Percentiles rank a stretch among this genome's conserved stretches.
These are phyloP conservation scores for Beroe ovata DNA, from an alignment of 37 sponge, comb jelly and placozoan species.

Conservation along the genomic window DNA sequence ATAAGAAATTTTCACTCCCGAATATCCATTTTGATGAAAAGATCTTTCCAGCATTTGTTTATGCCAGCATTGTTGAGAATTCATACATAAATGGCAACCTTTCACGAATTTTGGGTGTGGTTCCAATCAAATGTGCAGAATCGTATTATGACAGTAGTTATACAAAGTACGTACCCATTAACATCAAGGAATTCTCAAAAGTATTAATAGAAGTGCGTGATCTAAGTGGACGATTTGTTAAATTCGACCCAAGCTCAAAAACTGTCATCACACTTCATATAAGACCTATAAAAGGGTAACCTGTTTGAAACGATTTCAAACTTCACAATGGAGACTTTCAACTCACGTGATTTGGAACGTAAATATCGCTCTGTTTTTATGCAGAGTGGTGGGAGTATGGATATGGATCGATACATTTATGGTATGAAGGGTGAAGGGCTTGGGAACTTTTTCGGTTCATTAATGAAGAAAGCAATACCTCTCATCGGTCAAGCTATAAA, in stretches of 20 bases:
- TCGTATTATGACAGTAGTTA: background rate
- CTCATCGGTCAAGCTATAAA: constrained; percentile 46
- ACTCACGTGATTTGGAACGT: background rate
- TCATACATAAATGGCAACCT: constrained; percentile 32
- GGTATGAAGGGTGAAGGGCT: constrained; percentile 35
- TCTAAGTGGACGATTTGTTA: background rate
- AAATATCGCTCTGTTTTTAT: constrained; percentile 5
- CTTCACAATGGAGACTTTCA: constrained; percentile 29
- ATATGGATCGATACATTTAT: constrained; percentile 23
- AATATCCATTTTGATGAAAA: background rate
- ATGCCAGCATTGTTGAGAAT: constrained; percentile 40
- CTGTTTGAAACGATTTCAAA: background rate
- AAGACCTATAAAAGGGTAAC: background rate
- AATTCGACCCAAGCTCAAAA: background rate
- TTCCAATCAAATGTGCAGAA: background rate
- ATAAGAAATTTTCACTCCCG: background rate
- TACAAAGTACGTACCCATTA: constrained; percentile 7
- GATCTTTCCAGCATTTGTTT: background rate
- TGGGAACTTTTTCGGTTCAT: constrained; percentile 34
- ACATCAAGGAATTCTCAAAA: constrained; percentile 31
- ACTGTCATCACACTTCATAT: constrained; percentile 1
- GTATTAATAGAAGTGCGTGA: constrained; percentile 26
- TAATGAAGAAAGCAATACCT: constrained; percentile 23
- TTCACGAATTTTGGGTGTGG: background rate
- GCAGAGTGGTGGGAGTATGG: background rate